Evolutionary conservation across 2,113 vertebrate genomes (phyloP).

Genomic region (Phaetusa simplex): DNA sequence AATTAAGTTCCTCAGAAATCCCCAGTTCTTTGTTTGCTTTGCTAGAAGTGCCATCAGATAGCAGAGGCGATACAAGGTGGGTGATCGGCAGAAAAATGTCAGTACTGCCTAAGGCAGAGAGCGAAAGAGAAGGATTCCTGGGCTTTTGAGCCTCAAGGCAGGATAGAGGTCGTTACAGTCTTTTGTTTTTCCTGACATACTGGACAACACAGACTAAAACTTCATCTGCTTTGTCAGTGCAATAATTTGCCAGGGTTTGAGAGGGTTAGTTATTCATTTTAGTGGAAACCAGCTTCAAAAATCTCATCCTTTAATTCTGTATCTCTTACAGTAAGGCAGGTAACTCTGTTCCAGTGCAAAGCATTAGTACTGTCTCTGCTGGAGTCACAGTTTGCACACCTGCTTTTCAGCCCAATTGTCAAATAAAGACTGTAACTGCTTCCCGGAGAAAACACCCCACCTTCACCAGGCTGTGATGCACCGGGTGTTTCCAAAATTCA

Average conservation of each 20-base stretch:
- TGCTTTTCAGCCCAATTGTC: background rate
- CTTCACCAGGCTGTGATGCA: accelerated
- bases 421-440: background rate
- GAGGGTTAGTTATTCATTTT: background rate
- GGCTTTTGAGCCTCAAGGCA: background rate
- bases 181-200: background rate
- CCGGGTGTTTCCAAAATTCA: background rate
- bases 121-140: background rate
- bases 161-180: background rate
- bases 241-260: background rate
- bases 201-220: background rate
- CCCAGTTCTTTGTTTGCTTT: background rate
- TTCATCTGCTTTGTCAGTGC: background rate
- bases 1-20: background rate
- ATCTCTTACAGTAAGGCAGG: background rate
- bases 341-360: background rate
- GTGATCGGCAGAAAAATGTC: background rate
- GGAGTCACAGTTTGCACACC: background rate
- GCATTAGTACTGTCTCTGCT: background rate
- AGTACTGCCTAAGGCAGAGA: background rate
- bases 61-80: background rate
- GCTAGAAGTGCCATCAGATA: background rate
- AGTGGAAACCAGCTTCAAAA: background rate
- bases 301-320: background rate
- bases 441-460: background rate